phyloP scores from a whole-genome alignment of 64 coral and sea anemone species.

The Stylophora pistillata region DNA sequence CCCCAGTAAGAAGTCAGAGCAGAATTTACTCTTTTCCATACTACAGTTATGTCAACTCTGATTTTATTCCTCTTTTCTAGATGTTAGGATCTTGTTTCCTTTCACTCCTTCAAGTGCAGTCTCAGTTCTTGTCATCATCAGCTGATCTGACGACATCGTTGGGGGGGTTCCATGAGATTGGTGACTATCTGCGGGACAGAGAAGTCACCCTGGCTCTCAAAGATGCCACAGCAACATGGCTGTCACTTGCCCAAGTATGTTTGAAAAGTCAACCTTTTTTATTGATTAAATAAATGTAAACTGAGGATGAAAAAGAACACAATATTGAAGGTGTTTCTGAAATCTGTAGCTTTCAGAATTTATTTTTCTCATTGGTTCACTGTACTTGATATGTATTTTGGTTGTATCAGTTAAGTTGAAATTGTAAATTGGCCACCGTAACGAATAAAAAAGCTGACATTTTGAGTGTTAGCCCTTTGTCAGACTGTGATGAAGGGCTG shows the following conservation, averaged over 20 bases:
- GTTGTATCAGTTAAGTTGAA: too few species aligned
- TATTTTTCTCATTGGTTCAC: too few species aligned
- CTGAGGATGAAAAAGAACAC: too few species aligned
- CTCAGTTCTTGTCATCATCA: slow-evolving; percentile 82
- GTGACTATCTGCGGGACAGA: slow-evolving; percentile 99
- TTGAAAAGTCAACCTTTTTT: neutral
- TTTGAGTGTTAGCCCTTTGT: too few species aligned
- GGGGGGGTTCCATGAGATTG: slow-evolving; percentile 92
- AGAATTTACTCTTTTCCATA: too few species aligned
- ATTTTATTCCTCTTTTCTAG: slow-evolving; percentile 20
- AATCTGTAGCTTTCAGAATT: too few species aligned
- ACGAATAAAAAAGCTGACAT: too few species aligned
- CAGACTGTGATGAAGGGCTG: too few species aligned
- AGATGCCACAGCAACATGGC: slow-evolving; percentile 94
- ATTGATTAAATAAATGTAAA: neutral
- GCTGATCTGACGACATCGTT: slow-evolving; percentile 80
- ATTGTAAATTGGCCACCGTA: too few species aligned
- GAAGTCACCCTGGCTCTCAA: slow-evolving; percentile 93
- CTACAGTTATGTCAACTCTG: neutral
- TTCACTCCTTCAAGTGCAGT: slow-evolving; percentile 84
- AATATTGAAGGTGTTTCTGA: too few species aligned
- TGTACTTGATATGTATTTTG: too few species aligned
- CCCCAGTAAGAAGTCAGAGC: too few species aligned
- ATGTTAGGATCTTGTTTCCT: slow-evolving; percentile 96
- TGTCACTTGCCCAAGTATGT: slow-evolving; percentile 92